phyloP scores from a whole-genome alignment of 2,113 vertebrate genomes.

The Actenoides hombroni region DNA sequence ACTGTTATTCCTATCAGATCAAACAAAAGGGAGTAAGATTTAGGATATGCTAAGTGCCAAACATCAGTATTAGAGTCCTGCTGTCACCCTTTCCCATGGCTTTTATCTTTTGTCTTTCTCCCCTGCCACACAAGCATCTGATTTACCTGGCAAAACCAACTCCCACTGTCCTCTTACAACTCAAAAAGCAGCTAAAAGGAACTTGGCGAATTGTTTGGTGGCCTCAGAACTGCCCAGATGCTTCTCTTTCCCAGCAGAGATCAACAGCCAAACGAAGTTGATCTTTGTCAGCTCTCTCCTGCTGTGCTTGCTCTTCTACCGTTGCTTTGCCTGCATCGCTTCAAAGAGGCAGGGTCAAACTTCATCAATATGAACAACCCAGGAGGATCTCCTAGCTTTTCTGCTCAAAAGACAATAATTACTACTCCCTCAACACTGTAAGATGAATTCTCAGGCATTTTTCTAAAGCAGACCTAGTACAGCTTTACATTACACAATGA shows the following conservation, averaged over 20 bases:
- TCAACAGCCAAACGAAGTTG: not conserved
- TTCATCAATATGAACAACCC: not conserved
- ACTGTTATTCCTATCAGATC: conserved; percentile 9
- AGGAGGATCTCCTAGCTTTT: not conserved
- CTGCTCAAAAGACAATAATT: not conserved
- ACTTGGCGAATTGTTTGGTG: not conserved
- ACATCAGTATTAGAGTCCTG: not conserved
- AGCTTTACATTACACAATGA: not conserved
- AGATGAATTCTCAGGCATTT: not conserved
- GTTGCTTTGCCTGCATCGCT: not conserved
- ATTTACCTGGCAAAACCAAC: not conserved
- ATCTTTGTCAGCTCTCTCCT: not conserved
- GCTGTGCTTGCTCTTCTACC: not conserved
- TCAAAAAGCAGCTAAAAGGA: not conserved
- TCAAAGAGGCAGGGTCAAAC: not conserved
- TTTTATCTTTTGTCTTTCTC: not conserved
- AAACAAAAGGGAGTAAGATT: conserved; percentile 18
- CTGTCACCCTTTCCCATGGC: not conserved
- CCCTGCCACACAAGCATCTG: not conserved
- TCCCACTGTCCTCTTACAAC: not conserved
- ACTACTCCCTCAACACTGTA: not conserved
- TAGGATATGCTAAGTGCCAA: not conserved
- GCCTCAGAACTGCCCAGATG: not conserved
- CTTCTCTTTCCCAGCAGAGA: not conserved
- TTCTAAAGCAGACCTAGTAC: not conserved